Conservation (phyloP, 2,888 invertebrate species). For the Lucinisca nassula region DNA sequence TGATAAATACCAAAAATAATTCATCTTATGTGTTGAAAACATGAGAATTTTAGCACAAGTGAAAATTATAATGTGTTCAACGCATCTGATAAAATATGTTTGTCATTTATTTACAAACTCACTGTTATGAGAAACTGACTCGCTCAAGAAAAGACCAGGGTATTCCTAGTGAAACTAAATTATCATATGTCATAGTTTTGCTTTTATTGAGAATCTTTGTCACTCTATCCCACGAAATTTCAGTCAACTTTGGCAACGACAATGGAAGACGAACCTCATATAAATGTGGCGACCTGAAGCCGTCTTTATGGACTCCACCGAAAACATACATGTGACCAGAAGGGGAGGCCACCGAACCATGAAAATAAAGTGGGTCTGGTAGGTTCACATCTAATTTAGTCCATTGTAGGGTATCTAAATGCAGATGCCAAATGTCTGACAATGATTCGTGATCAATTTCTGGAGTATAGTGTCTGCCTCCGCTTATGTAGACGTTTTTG, state of each 20-base stretch:
- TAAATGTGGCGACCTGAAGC: constrained; percentile 91
- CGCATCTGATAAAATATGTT: too few species aligned
- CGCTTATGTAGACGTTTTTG: constrained; percentile 93
- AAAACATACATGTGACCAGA: constrained; percentile 87
- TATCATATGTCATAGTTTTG: constrained; percentile 31
- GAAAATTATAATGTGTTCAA: too few species aligned
- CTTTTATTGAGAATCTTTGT: constrained; percentile 31
- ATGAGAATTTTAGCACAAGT: too few species aligned
- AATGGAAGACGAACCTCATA: constrained; percentile 93
- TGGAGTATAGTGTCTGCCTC: constrained; percentile 90
- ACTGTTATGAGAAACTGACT: constrained; percentile 20
- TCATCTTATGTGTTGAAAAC: too few species aligned
- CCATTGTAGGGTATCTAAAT: constrained; percentile 93
- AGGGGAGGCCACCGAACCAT: constrained; percentile 93
- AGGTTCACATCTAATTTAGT: constrained; percentile 91
- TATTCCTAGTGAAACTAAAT: constrained; percentile 48
- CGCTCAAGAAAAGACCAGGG: constrained; percentile 67
- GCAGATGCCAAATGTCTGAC: constrained; percentile 94
- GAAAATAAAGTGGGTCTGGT: constrained; percentile 95
- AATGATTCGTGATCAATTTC: constrained; percentile 89
- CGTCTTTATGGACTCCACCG: constrained; percentile 86
- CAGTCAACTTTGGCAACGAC: constrained; percentile 94
- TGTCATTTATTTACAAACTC: too few species aligned
- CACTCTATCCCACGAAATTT: constrained; percentile 96
- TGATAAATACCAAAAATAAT: too few species aligned